Percentiles rank a stretch among this genome's conserved stretches.
Evolutionary conservation across 2,797 vertebrate genomes (phyloP).

Genomic region (Carapus acus): DNA sequence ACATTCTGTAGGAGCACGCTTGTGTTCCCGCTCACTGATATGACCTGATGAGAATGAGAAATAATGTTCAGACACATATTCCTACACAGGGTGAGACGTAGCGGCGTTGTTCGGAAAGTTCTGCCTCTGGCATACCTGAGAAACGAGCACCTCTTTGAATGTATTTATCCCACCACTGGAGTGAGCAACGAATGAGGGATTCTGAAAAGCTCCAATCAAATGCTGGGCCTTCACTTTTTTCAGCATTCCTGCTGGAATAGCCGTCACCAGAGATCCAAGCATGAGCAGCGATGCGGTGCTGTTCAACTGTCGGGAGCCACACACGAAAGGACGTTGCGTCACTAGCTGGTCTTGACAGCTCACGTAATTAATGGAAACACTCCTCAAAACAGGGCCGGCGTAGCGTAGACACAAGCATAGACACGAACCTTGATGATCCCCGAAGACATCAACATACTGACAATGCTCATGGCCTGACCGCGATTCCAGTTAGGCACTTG

Average conservation of each 20-base stretch:
- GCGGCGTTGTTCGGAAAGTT: neutral
- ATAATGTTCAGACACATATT: neutral
- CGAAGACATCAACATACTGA: constrained; percentile 42
- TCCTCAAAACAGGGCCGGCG: too few relatives aligned
- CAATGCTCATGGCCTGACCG: constrained; percentile 61
- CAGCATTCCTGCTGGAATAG: constrained; percentile 46
- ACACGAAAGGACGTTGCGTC: neutral
- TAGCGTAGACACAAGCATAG: neutral
- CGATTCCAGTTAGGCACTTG: constrained; percentile 52
- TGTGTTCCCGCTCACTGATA: constrained; percentile 33
- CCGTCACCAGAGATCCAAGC: constrained; percentile 63
- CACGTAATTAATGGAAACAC: too few relatives aligned
- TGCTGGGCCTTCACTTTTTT: constrained; percentile 10
- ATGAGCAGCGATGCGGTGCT: neutral
- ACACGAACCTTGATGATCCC: constrained; percentile 49
- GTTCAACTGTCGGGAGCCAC: constrained; percentile 46
- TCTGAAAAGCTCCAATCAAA: constrained; percentile 36
- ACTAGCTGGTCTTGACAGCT: neutral
- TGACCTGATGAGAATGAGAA: constrained; percentile 53
- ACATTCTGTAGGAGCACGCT: constrained; percentile 60
- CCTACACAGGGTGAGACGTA: too few relatives aligned
- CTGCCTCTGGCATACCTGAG: constrained; percentile 50
- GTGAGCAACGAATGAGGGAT: constrained; percentile 38
- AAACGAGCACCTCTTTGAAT: constrained; percentile 53
- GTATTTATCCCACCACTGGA: constrained; percentile 36